phyloP scores from a whole-genome alignment of 2,888 invertebrate genomes.

The Cheilosia scutellata region DNA sequence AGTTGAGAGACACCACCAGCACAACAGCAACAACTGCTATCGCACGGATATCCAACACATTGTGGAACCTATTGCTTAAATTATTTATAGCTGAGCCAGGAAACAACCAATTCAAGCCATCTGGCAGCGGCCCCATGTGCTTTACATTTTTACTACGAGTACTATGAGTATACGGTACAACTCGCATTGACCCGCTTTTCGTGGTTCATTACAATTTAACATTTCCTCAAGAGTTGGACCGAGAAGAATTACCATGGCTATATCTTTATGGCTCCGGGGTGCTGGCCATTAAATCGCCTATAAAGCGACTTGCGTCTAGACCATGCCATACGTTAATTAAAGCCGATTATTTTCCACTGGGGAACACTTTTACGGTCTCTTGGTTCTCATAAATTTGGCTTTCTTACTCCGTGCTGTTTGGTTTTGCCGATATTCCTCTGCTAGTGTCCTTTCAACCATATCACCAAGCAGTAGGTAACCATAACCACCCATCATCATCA shows the following conservation, averaged over 20 bases:
- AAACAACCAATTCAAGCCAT: constrained; percentile 18
- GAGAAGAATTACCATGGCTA: background rate
- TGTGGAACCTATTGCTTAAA: constrained; percentile 21
- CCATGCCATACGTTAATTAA: constrained; percentile 64
- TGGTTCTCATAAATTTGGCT: constrained; percentile 56
- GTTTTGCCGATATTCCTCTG: constrained; percentile 6
- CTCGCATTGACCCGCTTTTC: constrained; percentile 41
- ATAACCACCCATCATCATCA: constrained; percentile 48
- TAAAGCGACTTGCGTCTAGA: constrained; percentile 59
- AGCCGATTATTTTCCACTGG: constrained; percentile 65
- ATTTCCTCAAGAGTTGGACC: constrained; percentile 28
- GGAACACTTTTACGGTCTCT: constrained; percentile 61
- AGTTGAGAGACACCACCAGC: constrained; percentile 7
- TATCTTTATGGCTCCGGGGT: constrained; percentile 47
- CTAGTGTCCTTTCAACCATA: constrained; percentile 30
- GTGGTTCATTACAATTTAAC: constrained; percentile 54
- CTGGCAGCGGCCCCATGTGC: constrained; percentile 37
- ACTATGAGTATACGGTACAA: background rate
- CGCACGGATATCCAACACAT: constrained; percentile 11
- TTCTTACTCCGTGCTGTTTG: constrained; percentile 5
- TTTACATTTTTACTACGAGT: constrained; percentile 10
- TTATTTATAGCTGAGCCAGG: constrained; percentile 37
- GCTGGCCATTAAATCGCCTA: constrained; percentile 52
- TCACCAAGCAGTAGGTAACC: constrained; percentile 22
- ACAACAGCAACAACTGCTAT: background rate